Conservation (phyloP, 2,888 invertebrate genomes). For the Melolontha melolontha region DNA sequence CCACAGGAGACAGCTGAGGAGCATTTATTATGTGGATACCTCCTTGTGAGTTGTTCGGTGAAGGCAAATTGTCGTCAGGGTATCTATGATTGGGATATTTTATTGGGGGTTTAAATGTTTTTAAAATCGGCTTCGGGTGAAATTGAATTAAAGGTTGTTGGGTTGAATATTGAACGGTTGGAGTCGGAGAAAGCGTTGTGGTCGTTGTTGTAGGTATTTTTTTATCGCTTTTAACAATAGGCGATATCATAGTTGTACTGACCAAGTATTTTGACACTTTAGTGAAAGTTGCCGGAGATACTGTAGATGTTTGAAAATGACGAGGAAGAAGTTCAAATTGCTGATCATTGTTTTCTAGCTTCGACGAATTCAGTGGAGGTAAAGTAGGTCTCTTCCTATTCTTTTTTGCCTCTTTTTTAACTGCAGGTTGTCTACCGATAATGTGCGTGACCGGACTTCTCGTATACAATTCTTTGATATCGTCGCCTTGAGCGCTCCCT, state of each 20-base stretch:
- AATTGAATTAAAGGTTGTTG: conserved; percentile 8
- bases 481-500: conserved; percentile 67
- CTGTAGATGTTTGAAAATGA: conserved; percentile 17
- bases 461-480: conserved; percentile 74
- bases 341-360: conserved; percentile 13
- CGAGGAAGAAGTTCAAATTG: neutral
- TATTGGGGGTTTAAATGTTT: conserved; percentile 39
- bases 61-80: conserved; percentile 50
- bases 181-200: conserved; percentile 6
- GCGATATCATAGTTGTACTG: conserved; percentile 10
- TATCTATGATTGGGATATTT: conserved; percentile 59
- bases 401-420: conserved; percentile 44
- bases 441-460: conserved; percentile 74
- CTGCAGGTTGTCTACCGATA: conserved; percentile 59
- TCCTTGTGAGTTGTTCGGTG: conserved; percentile 22
- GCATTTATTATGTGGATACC: conserved; percentile 46
- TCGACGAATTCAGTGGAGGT: conserved; percentile 32
- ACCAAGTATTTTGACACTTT: conserved; percentile 18
- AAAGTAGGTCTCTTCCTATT: conserved; percentile 40
- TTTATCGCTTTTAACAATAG: neutral
- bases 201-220: conserved; percentile 1
- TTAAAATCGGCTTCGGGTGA: conserved; percentile 32
- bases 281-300: conserved; percentile 14
- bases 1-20: conserved; percentile 37
- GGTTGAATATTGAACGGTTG: conserved; percentile 23